phyloP scores from a whole-genome alignment of 1,140 invertebrate genomes.

The Bicyclus anynana region DNA sequence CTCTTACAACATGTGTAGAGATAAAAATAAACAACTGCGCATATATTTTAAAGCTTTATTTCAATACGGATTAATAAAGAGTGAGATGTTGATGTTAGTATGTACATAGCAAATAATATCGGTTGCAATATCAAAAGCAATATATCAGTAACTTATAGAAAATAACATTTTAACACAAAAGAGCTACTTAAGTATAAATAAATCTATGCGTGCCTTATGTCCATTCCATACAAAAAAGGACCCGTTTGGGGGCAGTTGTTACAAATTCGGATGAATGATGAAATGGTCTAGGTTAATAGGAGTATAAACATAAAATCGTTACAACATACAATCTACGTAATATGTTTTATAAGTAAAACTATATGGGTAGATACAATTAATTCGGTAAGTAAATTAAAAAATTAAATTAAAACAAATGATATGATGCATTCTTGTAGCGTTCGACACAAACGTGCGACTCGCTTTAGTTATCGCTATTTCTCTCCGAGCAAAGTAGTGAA shows the following conservation, averaged over 20 bases:
- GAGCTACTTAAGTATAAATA: slow-evolving; percentile 11
- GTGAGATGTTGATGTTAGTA: slow-evolving; percentile 9
- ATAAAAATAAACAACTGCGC: neutral
- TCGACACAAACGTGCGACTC: slow-evolving; percentile 47
- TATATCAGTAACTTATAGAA: slow-evolving; percentile 8
- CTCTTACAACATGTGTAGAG: neutral
- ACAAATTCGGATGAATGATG: slow-evolving; percentile 30
- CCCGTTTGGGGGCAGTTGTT: slow-evolving; percentile 52
- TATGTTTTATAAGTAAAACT: slow-evolving; percentile 44
- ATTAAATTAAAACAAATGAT: slow-evolving; percentile 77
- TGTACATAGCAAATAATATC: slow-evolving; percentile 3
- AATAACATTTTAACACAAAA: slow-evolving; percentile 25
- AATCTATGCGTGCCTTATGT: slow-evolving; percentile 12
- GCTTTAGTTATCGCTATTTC: slow-evolving; percentile 22
- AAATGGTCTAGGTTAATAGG: slow-evolving; percentile 43
- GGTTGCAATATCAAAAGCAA: slow-evolving; percentile 14
- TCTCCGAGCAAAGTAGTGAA: neutral
- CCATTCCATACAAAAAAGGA: slow-evolving; percentile 72
- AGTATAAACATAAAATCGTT: slow-evolving; percentile 34
- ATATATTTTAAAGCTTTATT: slow-evolving; percentile 17
- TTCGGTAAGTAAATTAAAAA: slow-evolving; percentile 58
- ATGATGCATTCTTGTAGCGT: slow-evolving; percentile 77
- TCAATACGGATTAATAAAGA: slow-evolving; percentile 13
- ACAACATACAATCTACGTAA: slow-evolving; percentile 48
- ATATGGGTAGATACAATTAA: slow-evolving; percentile 45